Conservation (phyloP, 2,888 invertebrate genomes). For the Cheilosia variabilis region DNA sequence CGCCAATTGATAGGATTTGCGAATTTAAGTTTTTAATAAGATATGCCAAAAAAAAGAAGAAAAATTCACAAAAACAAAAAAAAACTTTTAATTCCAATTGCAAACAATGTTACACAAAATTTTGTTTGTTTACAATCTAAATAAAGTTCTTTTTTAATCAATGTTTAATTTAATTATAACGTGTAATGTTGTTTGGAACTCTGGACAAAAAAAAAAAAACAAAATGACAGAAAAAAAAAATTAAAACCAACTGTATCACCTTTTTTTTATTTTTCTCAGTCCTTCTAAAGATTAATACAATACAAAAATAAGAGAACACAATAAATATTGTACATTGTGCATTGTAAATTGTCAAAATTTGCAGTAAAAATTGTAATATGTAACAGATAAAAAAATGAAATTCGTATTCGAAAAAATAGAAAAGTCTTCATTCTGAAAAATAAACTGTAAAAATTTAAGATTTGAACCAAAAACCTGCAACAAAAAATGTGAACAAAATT, state of each 20-base stretch:
- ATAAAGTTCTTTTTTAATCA: slow-evolving; percentile 15
- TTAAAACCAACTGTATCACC: slow-evolving; percentile 29
- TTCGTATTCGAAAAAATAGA: slow-evolving; percentile 20
- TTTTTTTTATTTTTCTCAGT: slow-evolving; percentile 71
- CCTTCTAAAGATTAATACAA: slow-evolving; percentile 45
- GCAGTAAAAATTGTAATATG: slow-evolving; percentile 7
- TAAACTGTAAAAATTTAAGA: slow-evolving; percentile 33
- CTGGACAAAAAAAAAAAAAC: too few relatives aligned
- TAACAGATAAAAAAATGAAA: not conserved
- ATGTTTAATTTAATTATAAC: not conserved
- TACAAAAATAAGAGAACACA: slow-evolving; percentile 43
- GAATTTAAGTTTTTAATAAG: slow-evolving; percentile 64
- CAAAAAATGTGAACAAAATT: slow-evolving; percentile 39
- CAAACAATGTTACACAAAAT: slow-evolving; percentile 52
- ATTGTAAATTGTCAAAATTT: too few relatives aligned
- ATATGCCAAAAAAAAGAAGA: slow-evolving; percentile 60
- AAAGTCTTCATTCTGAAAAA: slow-evolving; percentile 28
- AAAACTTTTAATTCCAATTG: slow-evolving; percentile 37
- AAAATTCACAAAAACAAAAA: slow-evolving; percentile 9
- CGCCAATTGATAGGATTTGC: slow-evolving; percentile 34
- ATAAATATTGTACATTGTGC: too few relatives aligned
- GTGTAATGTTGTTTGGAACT: slow-evolving; percentile 61
- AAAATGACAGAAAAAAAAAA: slow-evolving; percentile 36
- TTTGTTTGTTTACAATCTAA: slow-evolving; percentile 28
- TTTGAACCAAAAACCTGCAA: slow-evolving; percentile 23